Evolutionary conservation across 2,797 vertebrate genomes (phyloP).

Genomic region (Malacoraja senta): DNA sequence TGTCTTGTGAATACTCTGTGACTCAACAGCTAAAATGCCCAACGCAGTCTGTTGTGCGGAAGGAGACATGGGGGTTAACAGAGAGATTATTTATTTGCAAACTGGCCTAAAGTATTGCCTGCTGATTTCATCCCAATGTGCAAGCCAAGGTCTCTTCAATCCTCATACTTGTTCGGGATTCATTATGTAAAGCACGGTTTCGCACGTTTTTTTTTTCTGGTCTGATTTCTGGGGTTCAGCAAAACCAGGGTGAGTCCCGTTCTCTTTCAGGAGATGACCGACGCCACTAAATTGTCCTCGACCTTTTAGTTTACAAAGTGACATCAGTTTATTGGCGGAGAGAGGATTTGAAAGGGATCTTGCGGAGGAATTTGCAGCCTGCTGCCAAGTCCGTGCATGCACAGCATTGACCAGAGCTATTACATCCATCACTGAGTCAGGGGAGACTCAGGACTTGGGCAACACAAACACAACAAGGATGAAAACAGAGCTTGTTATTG

Average conservation of each 20-base stretch:
- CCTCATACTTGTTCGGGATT: background rate
- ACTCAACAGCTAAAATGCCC: background rate
- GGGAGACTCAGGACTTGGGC: background rate
- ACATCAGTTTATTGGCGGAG: background rate
- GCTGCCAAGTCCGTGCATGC: slow-evolving; percentile 11
- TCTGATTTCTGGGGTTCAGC: background rate
- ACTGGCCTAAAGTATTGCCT: background rate
- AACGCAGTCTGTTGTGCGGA: background rate
- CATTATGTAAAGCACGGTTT: background rate
- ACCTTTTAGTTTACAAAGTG: background rate
- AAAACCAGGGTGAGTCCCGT: background rate
- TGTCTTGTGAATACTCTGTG: background rate
- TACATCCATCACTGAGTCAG: slow-evolving; percentile 19
- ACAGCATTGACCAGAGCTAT: slow-evolving; percentile 21
- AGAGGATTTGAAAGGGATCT: background rate
- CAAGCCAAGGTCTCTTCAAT: background rate
- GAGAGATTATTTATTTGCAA: background rate
- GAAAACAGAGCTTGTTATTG: slow-evolving; percentile 28
- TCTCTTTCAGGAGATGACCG: background rate
- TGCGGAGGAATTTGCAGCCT: background rate
- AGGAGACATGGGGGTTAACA: background rate
- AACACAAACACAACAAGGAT: background rate
- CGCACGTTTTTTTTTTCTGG: too few relatives aligned
- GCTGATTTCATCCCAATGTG: background rate
- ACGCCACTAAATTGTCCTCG: background rate